Evolutionary conservation across 2,888 invertebrate genomes (phyloP).

Genomic region (Endomychus coccineus): DNA sequence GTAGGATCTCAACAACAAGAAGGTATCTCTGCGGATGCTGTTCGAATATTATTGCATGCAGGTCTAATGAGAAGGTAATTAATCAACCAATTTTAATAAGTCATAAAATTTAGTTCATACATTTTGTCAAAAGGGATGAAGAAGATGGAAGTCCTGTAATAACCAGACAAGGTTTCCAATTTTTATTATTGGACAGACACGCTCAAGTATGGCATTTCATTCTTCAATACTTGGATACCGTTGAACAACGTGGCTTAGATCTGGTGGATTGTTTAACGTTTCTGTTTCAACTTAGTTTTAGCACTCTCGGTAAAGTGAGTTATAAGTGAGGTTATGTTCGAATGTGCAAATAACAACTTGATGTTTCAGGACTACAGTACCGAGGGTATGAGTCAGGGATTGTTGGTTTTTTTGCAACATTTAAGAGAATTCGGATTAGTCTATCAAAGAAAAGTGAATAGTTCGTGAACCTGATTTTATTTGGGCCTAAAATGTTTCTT

Average conservation of each 20-base stretch:
- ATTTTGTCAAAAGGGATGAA: constrained; percentile 52
- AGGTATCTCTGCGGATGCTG: constrained; percentile 90
- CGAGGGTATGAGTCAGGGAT: constrained; percentile 82
- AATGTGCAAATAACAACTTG: background rate
- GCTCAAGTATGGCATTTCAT: constrained; percentile 98
- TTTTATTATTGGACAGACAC: constrained; percentile 84
- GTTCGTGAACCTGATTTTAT: constrained; percentile 2
- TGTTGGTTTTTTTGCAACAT: constrained; percentile 88
- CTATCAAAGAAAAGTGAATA: constrained; percentile 81
- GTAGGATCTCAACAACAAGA: constrained; percentile 86
- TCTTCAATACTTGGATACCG: constrained; percentile 89
- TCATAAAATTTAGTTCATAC: background rate
- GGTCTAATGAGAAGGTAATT: constrained; percentile 79
- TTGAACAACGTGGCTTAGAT: constrained; percentile 77
- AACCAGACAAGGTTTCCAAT: constrained; percentile 94
- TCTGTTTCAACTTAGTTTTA: constrained; percentile 93
- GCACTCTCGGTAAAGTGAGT: constrained; percentile 78
- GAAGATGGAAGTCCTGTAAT: constrained; percentile 79
- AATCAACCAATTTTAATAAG: background rate
- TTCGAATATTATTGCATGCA: constrained; percentile 83
- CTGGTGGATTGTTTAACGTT: constrained; percentile 90
- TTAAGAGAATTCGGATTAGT: constrained; percentile 95
- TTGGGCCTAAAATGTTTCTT: constrained; percentile 1
- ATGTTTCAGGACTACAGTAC: constrained; percentile 83
- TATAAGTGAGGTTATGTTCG: background rate